Percentiles rank a stretch among this genome's conserved stretches.
Evolutionary conservation across 2,888 invertebrate genomes (phyloP).

Genomic region (Melinopterus prodromus): DNA sequence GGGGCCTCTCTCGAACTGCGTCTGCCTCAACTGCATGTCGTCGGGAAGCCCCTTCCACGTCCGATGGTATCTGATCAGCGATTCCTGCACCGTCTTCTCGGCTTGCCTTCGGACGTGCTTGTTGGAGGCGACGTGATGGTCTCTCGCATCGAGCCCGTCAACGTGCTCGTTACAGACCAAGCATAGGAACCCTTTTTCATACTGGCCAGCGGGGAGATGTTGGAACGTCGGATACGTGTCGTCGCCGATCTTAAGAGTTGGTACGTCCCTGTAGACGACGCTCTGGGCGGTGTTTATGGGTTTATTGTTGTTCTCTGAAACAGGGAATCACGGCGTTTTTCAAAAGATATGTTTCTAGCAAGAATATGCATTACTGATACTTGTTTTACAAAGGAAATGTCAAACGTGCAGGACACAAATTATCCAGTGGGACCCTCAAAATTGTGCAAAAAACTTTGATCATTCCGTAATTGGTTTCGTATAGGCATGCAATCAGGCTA

Average conservation of each 20-base stretch:
- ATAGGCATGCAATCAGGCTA: too few species aligned
- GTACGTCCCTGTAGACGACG: not conserved
- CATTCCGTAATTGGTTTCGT: too few species aligned
- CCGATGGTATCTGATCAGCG: not conserved
- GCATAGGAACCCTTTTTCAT: not conserved
- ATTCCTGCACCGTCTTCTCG: not conserved
- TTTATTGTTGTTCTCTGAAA: too few species aligned
- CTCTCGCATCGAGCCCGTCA: not conserved
- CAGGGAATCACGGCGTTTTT: too few species aligned
- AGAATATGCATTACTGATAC: too few species aligned
- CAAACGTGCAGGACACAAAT: too few species aligned
- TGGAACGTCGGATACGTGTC: not conserved
- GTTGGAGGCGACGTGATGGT: not conserved
- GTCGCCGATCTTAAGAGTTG: not conserved
- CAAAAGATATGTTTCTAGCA: too few species aligned
- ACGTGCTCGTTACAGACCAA: not conserved
- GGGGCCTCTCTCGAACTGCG: not conserved
- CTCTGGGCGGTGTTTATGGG: too few species aligned
- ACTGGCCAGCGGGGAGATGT: not conserved
- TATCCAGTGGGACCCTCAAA: too few species aligned
- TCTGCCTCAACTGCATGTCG: not conserved
- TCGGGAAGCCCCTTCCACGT: not conserved
- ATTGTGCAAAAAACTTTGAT: too few species aligned
- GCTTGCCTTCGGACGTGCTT: not conserved
- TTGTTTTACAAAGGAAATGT: too few species aligned